Conservation (phyloP, 1,140 invertebrate species). For the Portunus trituberculatus region DNA sequence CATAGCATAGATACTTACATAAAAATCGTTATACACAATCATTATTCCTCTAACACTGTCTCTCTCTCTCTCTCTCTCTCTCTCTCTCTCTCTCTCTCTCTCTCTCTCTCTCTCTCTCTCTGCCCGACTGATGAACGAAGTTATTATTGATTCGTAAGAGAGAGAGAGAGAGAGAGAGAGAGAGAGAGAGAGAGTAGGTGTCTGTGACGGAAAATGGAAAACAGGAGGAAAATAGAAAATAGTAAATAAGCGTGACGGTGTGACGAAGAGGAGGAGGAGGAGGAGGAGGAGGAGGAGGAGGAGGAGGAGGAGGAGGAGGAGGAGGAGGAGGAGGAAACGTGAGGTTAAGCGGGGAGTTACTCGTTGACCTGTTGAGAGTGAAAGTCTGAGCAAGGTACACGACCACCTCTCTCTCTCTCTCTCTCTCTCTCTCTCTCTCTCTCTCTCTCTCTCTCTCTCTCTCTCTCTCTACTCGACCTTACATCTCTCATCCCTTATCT, state of each 20-base stretch:
- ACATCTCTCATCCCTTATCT: not conserved
- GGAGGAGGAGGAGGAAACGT: not conserved
- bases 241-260: no score
- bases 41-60: no score
- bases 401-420: not conserved
- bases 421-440: no score
- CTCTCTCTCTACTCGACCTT: not conserved
- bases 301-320: not conserved
- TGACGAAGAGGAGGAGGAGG: not conserved
- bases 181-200: not conserved
- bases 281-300: not conserved
- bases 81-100: no score
- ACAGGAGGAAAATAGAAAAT: not conserved
- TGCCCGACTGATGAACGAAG: no score
- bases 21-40: no score
- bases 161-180: not conserved
- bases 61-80: no score
- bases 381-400: not conserved
- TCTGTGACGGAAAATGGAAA: not conserved
- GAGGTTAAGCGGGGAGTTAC: not conserved
- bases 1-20: no score
- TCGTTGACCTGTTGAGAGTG: not conserved
- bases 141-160: not conserved
- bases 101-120: no score
- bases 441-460: no score